phyloP scores from a whole-genome alignment of 2,113 vertebrate genomes.

The Carettochelys insculpta region DNA sequence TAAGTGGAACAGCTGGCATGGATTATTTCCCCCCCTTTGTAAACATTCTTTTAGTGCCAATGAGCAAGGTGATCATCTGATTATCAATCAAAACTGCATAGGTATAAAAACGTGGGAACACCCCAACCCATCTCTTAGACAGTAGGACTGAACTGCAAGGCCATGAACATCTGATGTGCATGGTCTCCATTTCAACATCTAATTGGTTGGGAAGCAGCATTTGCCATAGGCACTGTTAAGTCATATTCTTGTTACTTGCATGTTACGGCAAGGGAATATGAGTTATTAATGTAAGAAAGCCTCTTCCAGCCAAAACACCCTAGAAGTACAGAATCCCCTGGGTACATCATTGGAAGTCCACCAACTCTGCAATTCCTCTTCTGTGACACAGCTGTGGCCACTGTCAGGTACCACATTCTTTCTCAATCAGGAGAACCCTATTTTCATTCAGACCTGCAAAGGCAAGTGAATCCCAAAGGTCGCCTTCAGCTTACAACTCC shows the following conservation, averaged over 20 bases:
- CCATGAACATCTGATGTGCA: constrained; percentile 39
- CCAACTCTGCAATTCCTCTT: constrained; percentile 53
- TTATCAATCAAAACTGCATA: constrained; percentile 56
- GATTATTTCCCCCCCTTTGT: not conserved
- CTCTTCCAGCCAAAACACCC: constrained; percentile 48
- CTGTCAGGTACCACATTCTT: constrained; percentile 43
- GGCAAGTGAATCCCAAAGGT: constrained; percentile 69
- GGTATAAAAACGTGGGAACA: not conserved
- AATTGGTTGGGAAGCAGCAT: constrained; percentile 64
- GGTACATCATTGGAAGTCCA: constrained; percentile 57
- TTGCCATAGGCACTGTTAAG: constrained; percentile 67
- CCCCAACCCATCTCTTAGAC: not conserved
- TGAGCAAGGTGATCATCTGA: not conserved
- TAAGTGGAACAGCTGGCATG: not conserved
- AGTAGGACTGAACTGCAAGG: not conserved
- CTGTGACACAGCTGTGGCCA: not conserved
- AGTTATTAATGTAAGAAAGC: constrained; percentile 55
- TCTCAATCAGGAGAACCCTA: constrained; percentile 43
- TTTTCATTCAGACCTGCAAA: constrained; percentile 56
- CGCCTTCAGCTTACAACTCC: constrained; percentile 75
- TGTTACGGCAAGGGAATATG: constrained; percentile 36
- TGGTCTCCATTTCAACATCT: constrained; percentile 31
- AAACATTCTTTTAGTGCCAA: constrained; percentile 7
- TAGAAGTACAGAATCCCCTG: constrained; percentile 48
- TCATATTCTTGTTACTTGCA: constrained; percentile 38